Conservation (phyloP, 1,140 invertebrate species). For the Gryllus bimaculatus region DNA sequence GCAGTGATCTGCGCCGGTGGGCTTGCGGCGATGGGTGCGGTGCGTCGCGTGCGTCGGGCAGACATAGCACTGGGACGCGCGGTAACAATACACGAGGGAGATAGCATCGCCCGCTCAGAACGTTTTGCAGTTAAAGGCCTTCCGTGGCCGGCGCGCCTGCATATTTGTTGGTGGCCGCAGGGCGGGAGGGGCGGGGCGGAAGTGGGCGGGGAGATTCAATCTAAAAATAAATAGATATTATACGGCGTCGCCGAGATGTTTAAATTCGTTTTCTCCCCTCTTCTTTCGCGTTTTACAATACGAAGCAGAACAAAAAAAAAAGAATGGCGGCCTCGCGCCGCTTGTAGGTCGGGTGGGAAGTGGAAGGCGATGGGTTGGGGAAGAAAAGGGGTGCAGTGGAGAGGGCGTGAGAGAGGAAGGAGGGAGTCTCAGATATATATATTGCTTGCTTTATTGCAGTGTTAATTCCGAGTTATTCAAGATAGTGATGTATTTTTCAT, state of each 20-base stretch:
- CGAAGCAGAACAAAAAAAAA: too few species aligned
- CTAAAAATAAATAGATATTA: constrained; percentile 6
- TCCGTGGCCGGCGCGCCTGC: background rate
- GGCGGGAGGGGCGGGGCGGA: too few species aligned
- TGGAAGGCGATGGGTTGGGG: background rate
- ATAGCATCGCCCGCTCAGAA: background rate
- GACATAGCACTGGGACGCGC: too few species aligned
- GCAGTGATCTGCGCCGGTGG: too few species aligned
- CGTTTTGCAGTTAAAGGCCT: background rate
- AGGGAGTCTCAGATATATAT: background rate
- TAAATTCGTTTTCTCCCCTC: too few species aligned
- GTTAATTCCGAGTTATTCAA: background rate
- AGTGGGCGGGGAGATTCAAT: background rate
- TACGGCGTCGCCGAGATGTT: background rate
- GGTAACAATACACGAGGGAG: too few species aligned
- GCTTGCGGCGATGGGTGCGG: too few species aligned
- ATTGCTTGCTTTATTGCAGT: background rate
- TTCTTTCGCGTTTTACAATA: too few species aligned
- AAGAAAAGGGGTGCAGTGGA: background rate
- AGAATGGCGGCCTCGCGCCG: too few species aligned
- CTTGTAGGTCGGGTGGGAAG: too few species aligned
- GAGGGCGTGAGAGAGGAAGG: background rate
- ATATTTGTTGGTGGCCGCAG: background rate
- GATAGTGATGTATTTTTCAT: constrained; percentile 5
- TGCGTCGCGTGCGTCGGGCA: too few species aligned